Percentiles rank a stretch among this genome's conserved stretches.
phyloP scores from a whole-genome alignment of 2,797 vertebrate species.

The Poecilia velifera region DNA sequence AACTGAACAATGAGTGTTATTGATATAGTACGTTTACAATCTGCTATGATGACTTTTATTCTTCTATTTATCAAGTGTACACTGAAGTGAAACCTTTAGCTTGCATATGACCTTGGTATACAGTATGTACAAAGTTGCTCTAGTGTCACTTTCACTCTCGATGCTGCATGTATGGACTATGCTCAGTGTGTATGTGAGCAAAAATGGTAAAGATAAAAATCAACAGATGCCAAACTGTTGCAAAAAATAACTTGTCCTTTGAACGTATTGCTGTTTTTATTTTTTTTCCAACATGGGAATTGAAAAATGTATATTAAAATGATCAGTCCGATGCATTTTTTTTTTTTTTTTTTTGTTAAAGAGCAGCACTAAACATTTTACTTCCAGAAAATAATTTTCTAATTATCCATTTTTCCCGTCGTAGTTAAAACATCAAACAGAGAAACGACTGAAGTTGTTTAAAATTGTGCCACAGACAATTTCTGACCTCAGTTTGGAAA shows the following conservation, averaged over 20 bases:
- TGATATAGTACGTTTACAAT: neutral
- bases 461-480: neutral
- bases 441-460: neutral
- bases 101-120: neutral
- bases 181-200: neutral
- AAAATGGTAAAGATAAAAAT: neutral
- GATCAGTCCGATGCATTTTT: neutral
- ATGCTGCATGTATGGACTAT: neutral
- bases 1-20: neutral
- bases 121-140: slow-evolving; percentile 11
- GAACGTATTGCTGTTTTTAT: neutral
- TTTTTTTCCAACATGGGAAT: neutral
- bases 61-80: neutral
- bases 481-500: neutral
- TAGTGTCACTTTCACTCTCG: slow-evolving; percentile 36
- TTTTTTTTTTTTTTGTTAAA: neutral
- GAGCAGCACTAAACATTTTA: neutral
- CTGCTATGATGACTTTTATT: neutral
- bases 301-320: neutral
- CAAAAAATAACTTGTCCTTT: neutral
- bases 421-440: neutral
- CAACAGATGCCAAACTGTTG: neutral
- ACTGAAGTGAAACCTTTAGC: neutral
- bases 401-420: neutral
- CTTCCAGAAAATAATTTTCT: neutral